Conservation (phyloP, 2,113 vertebrate species). For the Probosciger aterrimus region DNA sequence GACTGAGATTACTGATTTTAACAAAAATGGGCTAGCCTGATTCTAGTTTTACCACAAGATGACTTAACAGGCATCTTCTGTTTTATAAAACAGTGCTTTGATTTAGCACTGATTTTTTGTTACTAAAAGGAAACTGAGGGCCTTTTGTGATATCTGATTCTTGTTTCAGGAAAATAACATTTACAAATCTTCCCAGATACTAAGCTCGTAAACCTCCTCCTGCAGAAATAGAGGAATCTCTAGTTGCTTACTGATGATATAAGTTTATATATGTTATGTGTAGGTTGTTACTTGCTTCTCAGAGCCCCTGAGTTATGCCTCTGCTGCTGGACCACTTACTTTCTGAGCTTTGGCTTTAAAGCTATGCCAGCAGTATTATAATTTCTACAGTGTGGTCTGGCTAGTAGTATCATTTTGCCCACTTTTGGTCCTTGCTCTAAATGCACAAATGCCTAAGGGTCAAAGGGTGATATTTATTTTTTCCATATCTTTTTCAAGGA, state of each 20-base stretch:
- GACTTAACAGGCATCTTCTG: background rate
- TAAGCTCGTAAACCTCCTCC: background rate
- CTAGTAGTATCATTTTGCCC: background rate
- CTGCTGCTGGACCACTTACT: background rate
- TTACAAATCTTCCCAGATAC: background rate
- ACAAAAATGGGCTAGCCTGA: background rate
- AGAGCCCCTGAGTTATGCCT: background rate
- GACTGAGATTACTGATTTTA: background rate
- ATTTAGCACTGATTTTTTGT: background rate
- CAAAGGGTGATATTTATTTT: background rate
- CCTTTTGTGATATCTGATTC: background rate
- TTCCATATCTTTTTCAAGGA: background rate
- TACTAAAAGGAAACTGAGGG: background rate
- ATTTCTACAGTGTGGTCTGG: background rate
- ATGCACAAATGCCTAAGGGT: background rate
- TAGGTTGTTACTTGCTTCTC: background rate
- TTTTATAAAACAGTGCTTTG: background rate
- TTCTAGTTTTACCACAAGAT: background rate
- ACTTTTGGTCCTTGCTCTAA: background rate
- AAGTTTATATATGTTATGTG: fast-evolving
- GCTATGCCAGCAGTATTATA: background rate
- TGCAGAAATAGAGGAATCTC: background rate
- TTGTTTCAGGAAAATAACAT: background rate
- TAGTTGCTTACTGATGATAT: background rate
- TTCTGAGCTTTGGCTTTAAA: background rate